Percentiles rank a stretch among this genome's conserved stretches.
Conservation (phyloP, 2,113 vertebrate species). For the Vidua macroura region DNA sequence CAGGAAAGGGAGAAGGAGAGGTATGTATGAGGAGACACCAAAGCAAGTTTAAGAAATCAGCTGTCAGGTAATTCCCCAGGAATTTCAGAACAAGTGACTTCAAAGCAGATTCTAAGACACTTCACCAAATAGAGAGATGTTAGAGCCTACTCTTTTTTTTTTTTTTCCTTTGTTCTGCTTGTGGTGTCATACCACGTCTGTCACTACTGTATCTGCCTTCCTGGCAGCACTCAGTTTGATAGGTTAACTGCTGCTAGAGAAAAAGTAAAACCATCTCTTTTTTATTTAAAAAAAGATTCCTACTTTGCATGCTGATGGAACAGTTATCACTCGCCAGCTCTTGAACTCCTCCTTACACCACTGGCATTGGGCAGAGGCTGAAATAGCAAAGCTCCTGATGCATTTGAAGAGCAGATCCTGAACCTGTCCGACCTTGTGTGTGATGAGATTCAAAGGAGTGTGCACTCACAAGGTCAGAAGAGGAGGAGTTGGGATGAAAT, state of each 20-base stretch:
- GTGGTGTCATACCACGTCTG: neutral
- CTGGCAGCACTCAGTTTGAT: neutral
- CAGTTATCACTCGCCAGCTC: neutral
- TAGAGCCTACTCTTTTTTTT: neutral
- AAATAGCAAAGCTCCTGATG: neutral
- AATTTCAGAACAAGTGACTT: neutral
- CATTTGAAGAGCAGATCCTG: neutral
- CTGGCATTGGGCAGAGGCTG: neutral
- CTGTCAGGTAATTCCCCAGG: neutral
- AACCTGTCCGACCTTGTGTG: neutral
- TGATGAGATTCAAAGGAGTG: neutral
- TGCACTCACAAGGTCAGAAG: neutral
- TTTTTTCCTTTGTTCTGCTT: neutral
- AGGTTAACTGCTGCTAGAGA: neutral
- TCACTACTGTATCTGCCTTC: neutral
- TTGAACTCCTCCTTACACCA: neutral
- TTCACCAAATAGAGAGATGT: neutral
- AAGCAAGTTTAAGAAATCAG: neutral
- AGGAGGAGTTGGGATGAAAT: neutral
- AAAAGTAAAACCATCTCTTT: neutral
- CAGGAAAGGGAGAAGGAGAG: slow-evolving; percentile 1
- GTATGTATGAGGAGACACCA: neutral
- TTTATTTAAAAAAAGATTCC: neutral
- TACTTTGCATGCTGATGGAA: neutral
- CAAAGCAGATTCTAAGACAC: neutral